These are phyloP conservation scores for Colletes latitarsis DNA, from an alignment of 1,140 invertebrate genomes.

Conservation along the genomic window DNA sequence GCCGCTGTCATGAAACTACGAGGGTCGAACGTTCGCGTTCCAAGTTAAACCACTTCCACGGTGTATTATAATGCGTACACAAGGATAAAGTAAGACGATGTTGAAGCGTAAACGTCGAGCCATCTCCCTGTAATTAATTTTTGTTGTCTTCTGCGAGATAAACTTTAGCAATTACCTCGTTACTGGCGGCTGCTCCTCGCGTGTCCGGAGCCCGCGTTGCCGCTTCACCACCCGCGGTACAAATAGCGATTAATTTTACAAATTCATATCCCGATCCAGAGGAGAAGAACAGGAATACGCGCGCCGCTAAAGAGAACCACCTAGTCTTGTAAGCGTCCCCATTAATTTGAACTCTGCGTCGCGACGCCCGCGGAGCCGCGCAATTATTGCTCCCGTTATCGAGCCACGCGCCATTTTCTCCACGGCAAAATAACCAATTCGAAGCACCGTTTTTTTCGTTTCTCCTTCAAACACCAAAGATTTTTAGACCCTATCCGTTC, in stretches of 20 bases:
- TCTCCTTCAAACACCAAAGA: no score
- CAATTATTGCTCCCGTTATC: constrained; percentile 32
- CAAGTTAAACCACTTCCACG: constrained; percentile 14
- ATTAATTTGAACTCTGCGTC: constrained; percentile 47
- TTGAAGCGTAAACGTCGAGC: constrained; percentile 51
- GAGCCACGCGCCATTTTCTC: not conserved
- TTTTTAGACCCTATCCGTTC: no score
- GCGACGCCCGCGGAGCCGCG: constrained; percentile 2
- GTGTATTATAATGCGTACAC: constrained; percentile 49
- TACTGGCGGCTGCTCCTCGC: constrained; percentile 25
- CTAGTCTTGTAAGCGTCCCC: constrained; percentile 7
- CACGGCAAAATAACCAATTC: no score
- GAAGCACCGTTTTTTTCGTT: no score
- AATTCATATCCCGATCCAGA: constrained; percentile 22
- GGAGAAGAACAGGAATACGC: not conserved
- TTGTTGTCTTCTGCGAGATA: constrained; percentile 63
- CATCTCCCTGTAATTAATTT: constrained; percentile 63
- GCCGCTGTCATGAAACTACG: not conserved
- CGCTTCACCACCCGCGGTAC: constrained; percentile 10
- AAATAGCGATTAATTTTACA: constrained; percentile 49
- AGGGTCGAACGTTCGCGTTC: not conserved
- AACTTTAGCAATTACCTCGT: constrained; percentile 66
- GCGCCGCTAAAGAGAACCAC: not conserved
- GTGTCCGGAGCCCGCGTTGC: not conserved
- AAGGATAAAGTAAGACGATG: constrained; percentile 44